A percentile compares a stretch with the other conserved stretches of the same genome.
phyloP scores from a whole-genome alignment of 1,140 invertebrate species.

The Polypedilum vanderplanki region DNA sequence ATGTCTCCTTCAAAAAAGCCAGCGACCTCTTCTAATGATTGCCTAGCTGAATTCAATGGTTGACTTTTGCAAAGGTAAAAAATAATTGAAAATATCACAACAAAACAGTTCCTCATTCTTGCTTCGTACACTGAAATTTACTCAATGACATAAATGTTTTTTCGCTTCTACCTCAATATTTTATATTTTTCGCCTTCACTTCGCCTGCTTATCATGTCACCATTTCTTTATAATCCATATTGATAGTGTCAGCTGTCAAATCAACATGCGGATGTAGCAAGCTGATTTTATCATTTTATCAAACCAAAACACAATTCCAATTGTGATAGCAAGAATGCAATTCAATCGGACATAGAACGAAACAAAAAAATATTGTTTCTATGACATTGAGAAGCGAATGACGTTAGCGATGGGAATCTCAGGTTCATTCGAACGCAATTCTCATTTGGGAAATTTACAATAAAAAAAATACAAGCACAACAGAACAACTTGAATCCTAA shows the following conservation, averaged over 20 bases:
- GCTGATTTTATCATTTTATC: too few species aligned
- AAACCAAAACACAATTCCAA: too few species aligned
- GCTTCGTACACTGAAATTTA: background rate
- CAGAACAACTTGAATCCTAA: too few species aligned
- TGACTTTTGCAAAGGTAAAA: background rate
- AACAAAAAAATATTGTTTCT: too few species aligned
- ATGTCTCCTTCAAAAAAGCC: conserved; percentile 22
- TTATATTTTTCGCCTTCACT: background rate
- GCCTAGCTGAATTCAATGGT: background rate
- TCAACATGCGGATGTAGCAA: too few species aligned
- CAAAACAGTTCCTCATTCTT: background rate
- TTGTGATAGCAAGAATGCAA: too few species aligned
- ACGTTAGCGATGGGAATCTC: too few species aligned
- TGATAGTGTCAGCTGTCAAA: background rate
- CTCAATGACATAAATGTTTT: background rate
- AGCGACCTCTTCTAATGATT: background rate
- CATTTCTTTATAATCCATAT: conserved; percentile 6
- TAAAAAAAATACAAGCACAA: too few species aligned
- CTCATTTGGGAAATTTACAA: too few species aligned
- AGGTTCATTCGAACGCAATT: too few species aligned
- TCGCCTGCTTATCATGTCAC: background rate
- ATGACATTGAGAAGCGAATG: too few species aligned
- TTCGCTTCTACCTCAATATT: background rate
- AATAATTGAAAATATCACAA: background rate
- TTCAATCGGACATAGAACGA: too few species aligned